These are phyloP conservation scores for Silurus asotus DNA, from an alignment of 2,113 vertebrate genomes.

Conservation along the genomic window DNA sequence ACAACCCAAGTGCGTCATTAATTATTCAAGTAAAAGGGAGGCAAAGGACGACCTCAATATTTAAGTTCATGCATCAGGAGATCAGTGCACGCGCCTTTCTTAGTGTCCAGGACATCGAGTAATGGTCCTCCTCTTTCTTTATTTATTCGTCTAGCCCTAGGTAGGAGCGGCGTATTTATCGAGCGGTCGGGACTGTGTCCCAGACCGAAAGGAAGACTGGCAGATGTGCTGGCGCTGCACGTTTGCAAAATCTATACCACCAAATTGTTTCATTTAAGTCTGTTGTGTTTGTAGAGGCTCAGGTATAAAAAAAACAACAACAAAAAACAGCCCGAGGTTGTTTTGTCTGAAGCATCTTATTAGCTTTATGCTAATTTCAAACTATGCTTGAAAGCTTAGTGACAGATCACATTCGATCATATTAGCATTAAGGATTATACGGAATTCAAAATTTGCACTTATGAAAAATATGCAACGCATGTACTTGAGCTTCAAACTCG, in stretches of 20 bases:
- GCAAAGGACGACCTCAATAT: background rate
- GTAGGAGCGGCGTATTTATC: slow-evolving; percentile 4
- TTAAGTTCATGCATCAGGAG: slow-evolving; percentile 21
- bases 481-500: slow-evolving; percentile 22
- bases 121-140: slow-evolving; percentile 10
- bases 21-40: slow-evolving; percentile 30
- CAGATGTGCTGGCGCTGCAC: slow-evolving; percentile 29
- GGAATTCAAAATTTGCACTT: background rate
- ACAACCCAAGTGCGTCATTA: slow-evolving; percentile 26
- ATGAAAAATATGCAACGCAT: slow-evolving; percentile 2
- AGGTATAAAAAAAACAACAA: background rate
- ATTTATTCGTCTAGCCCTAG: slow-evolving; percentile 18
- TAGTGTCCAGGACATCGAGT: background rate
- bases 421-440: slow-evolving; percentile 30
- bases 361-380: slow-evolving; percentile 16
- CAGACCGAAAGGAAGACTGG: background rate
- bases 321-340: slow-evolving; percentile 19
- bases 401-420: slow-evolving; percentile 29
- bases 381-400: background rate
- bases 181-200: slow-evolving; percentile 10
- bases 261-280: background rate
- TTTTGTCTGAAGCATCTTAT: slow-evolving; percentile 22
- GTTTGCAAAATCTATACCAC: slow-evolving; percentile 24
- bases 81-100: background rate
- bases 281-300: slow-evolving; percentile 23